A percentile compares a stretch with the other conserved stretches of the same genome.
Evolutionary conservation across 2,888 invertebrate species (phyloP).

Genomic region (Amblyjoppa fuscipennis): DNA sequence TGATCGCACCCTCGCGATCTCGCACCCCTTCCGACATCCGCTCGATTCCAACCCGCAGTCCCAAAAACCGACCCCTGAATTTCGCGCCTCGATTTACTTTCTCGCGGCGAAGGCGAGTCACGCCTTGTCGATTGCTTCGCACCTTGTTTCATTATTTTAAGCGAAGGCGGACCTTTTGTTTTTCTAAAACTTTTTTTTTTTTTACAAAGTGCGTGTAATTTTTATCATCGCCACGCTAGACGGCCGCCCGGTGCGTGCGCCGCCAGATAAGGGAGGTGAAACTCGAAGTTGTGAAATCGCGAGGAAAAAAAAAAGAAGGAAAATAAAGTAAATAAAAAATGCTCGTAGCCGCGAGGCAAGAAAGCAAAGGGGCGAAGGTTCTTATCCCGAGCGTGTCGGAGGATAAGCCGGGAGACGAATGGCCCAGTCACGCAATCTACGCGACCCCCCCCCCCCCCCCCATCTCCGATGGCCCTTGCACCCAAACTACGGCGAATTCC

Average conservation of each 20-base stretch:
- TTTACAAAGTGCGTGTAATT: neutral
- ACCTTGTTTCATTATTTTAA: slow-evolving; percentile 42
- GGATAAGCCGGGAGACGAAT: slow-evolving; percentile 80
- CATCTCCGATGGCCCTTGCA: slow-evolving; percentile 30
- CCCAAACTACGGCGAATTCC: neutral
- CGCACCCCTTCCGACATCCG: slow-evolving; percentile 39
- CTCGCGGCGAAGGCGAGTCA: slow-evolving; percentile 22
- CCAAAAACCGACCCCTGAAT: slow-evolving; percentile 42
- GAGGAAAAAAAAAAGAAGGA: neutral
- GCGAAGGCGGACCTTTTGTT: neutral
- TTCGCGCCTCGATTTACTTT: slow-evolving; percentile 42
- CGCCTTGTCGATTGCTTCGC: slow-evolving; percentile 41
- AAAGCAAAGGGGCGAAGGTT: slow-evolving; percentile 11
- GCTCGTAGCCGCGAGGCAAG: slow-evolving; percentile 29
- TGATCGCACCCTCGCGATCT: slow-evolving; percentile 61
- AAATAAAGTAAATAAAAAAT: slow-evolving; percentile 23
- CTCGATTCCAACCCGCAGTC: slow-evolving; percentile 29
- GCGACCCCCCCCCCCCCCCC: slow-evolving; percentile 33
- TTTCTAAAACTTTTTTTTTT: neutral
- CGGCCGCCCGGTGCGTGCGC: slow-evolving; percentile 69
- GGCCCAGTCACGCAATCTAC: slow-evolving; percentile 78
- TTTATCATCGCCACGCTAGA: neutral
- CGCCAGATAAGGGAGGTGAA: slow-evolving; percentile 73
- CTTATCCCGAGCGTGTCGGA: slow-evolving; percentile 70
- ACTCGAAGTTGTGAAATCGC: slow-evolving; percentile 46